Base-by-base conservation (phyloP, 2,888 invertebrate species). In the Melanostoma mellinum region DNA sequence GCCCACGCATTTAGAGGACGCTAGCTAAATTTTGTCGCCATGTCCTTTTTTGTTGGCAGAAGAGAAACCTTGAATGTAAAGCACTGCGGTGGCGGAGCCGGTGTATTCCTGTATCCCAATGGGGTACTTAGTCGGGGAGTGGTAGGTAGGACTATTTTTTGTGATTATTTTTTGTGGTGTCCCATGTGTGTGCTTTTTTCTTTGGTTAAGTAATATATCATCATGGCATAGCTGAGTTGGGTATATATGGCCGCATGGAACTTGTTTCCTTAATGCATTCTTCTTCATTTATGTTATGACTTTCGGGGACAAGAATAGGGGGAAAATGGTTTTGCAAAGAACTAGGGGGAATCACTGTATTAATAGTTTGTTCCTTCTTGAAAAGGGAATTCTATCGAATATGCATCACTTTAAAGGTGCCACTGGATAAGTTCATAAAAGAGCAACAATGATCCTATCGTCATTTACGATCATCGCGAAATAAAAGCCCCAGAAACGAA, bases 101-200 rank as follows among this genome's bases (percentile, higher is more conserved):
- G 55, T 63, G 44, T 69, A 61, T 78, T 20, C 73, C 73, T 30
- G 44, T 30, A 30, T 63, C 63, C 50, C 82, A 50, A 36, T 74
- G 78, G 82, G 78, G 82, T 84, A 73, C 78, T 84, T 78, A 78
- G 78, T 61, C 52, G 72, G 9, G 33, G 58, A 35, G 48, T 32
- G 50, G 42, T 52, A 38, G 44, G 60, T 32, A 76, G 77, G 77
- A 77, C 67, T 73, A 73, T 82, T 82, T 82, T 77, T 82, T 81
- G 71, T 75, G 65, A 81, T 81, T 79, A 73, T 79, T 67, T 67
- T 67, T 63, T 63, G 50, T 33, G 42, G 50, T 32, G 73, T 78
- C 82, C 82, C 82, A 73, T 82, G 82, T 82, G 82, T 78, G 77
- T 77, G 63, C 67, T 82, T 67, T 60, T 76, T 71, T 72, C 60